Base-by-base conservation (phyloP, 37 sponge, comb jelly and placozoan genomes). In the Oopsacas minuta region DNA sequence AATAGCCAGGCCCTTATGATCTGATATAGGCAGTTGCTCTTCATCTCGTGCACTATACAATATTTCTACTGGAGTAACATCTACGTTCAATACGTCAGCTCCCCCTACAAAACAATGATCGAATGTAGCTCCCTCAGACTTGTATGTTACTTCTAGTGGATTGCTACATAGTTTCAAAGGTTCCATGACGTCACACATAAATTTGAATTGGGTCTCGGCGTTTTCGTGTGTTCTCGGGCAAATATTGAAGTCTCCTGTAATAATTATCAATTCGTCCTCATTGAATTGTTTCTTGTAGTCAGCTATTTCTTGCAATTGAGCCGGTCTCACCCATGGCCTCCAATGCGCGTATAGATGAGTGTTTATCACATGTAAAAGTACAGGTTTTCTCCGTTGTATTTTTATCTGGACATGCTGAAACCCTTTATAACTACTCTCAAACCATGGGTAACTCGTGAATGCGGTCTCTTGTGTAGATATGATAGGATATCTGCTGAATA, bases 401-500 rank as follows among this genome's bases (percentile, higher is more conserved):
- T 61, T 3, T 61, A 61, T 61, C 22, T 34, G 75, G 7, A 12
- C 75, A 61, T 61, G 75, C 30, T 61, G 75, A 34, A 61, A 61
- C 5, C 75, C 75, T 61, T 61, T 61, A 34, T 61, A 20, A 61
- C 75, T 61, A 5, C 28, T 34, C 28, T 61, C 75, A n/a, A 61
- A 61, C 75, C 75, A 61, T 61, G 75, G 75, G 28, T 61, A 61
- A 3, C 28, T 3, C 22, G 20, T 61, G 30, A 61, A 61, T 12
- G 22, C 28, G 22, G 75, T 61, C 75, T 61, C 75, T 61, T 61
- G 22, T 61, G 20, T n/a, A 61, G 75, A 61, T 7, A 61, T 61
- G 7, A 61, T 61, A 25, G 75, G 75, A 61, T 61, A 61, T n/a
- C 75, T 61, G 22, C 75, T 61, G 75, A 61, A 61, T 61, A 61